Base-by-base conservation (phyloP, 2,797 vertebrate genomes). In the Fistularia tabacaria region DNA sequence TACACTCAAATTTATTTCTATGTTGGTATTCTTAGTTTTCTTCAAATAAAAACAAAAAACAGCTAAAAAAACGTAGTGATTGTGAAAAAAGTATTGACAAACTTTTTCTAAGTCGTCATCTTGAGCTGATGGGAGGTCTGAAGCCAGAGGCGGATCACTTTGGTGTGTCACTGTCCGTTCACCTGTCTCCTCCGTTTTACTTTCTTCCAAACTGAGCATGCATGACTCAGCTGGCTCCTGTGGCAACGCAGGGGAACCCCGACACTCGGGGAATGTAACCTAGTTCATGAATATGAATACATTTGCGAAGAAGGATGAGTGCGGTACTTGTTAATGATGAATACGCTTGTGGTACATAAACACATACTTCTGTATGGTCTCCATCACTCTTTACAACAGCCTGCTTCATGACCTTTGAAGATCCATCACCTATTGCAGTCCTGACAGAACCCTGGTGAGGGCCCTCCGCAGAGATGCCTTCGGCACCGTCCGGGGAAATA, bases 61-160 rank as follows among this genome's bases (percentile, higher is more conserved):
- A n/a, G n/a, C n/a, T n/a, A n/a, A n/a, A n/a, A n/a, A n/a, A n/a
- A 25, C 25, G 25, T 25, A 25, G 25, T 5, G 5, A 25, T 25
- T 25, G 25, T 25, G 5, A 25, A 3, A 25, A 25, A 25, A 25
- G 25, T 25, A 25, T 25, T 25, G 25, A 69, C 83, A 64, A 59
- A 98, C 96, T 94, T 97, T 86, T 87, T 93, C 90, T 56, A 95
- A 95, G 89, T 96, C 94, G 89, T 96, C 94, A 14, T 95, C 92
- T 81, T 91, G 90, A 85, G 93, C 91, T 60, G 93, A 91, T 0
- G 93, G 92, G 46, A 95, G 92, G 79, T 95, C 93, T 63, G 86
- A 83, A 50, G 92, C 87, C 84, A 95, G 79, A 50, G 89, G 89
- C 13, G 83, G 62, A 78, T 95, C 93, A 53, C 93, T 93, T 5